phyloP scores from a whole-genome alignment of 2,888 invertebrate genomes.

The Mechanitis mazaeus region DNA sequence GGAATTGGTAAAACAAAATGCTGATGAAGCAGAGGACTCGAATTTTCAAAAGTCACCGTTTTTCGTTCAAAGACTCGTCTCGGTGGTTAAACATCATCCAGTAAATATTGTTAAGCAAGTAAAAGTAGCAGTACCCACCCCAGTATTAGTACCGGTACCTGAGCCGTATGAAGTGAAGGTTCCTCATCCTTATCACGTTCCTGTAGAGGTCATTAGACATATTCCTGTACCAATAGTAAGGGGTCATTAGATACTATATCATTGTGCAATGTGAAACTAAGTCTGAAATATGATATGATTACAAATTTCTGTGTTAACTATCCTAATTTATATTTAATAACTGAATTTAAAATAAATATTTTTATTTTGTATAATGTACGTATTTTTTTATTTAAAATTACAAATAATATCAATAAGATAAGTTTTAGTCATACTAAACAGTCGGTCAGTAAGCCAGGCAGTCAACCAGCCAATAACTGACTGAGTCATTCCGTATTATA shows the following conservation, averaged over 20 bases:
- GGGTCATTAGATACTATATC: constrained; percentile 15
- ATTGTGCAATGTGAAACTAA: not conserved
- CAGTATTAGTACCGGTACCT: constrained; percentile 45
- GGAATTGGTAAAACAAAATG: constrained; percentile 22
- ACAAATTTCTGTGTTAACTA: not conserved
- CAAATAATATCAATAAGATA: no score
- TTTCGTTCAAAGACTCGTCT: constrained; percentile 39
- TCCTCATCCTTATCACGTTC: constrained; percentile 42
- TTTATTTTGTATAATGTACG: not conserved
- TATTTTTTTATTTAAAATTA: no score
- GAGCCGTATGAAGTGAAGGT: constrained; percentile 39
- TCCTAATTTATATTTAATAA: constrained; percentile 5
- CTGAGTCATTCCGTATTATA: no score
- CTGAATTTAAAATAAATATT: not conserved
- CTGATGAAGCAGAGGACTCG: constrained; percentile 41
- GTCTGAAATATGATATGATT: not conserved
- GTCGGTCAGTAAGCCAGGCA: no score
- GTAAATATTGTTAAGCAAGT: constrained; percentile 36
- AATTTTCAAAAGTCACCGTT: constrained; percentile 40
- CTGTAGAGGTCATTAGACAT: constrained; percentile 39
- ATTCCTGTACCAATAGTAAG: constrained; percentile 38
- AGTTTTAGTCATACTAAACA: no score
- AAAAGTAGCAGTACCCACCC: constrained; percentile 36
- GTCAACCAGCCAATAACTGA: no score
- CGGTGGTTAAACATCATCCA: constrained; percentile 37